Base-by-base conservation (phyloP, 2,888 invertebrate species). In the Dioctria rufipes region DNA sequence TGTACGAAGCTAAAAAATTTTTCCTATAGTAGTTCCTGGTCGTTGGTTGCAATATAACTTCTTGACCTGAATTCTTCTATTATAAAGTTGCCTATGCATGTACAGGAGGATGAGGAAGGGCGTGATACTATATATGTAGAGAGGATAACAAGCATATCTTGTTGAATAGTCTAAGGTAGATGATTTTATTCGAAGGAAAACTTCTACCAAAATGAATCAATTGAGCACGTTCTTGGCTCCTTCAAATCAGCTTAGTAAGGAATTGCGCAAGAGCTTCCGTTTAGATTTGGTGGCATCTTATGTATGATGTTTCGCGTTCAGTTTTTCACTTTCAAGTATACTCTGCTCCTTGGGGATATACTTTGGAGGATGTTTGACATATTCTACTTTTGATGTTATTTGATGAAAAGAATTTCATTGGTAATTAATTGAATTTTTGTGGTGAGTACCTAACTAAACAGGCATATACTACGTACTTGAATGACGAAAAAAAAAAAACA, bases 171-270 rank as follows among this genome's bases (percentile, higher is more conserved):
- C 54, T 54, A n/a, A 54, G 69, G 69, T 8, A 39, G 51, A 5
- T 69, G 61, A 61, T 39, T 69, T 51, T 69, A 69, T 69, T 69
- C 51, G 78, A 81, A 81, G 73, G 81, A 81, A 81, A 81, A 81
- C 78, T 81, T 78, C 73, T 54, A 79, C 75, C 43, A 73, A 69
- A 66, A 75, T 79, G 79, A 81, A 81, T 81, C 81, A 81, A 81
- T 81, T 79, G 81, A 81, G 81, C 81, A 81, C 81, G 81, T 81
- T 79, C 81, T 39, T 37, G 69, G 54, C 69, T 69, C 51, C 69
- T 69, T 69, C 37, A 69, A 69, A 69, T 69, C 69, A 69, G 69
- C 69, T 69, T 69, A 25, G 69, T 69, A 69, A 69, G 69, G 51
- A 51, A 51, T 69, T 69, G 69, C 69, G 69, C 69, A 43, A 54